Conservation (phyloP, 2,888 invertebrate genomes). For the Nephrotoma flavescens region DNA sequence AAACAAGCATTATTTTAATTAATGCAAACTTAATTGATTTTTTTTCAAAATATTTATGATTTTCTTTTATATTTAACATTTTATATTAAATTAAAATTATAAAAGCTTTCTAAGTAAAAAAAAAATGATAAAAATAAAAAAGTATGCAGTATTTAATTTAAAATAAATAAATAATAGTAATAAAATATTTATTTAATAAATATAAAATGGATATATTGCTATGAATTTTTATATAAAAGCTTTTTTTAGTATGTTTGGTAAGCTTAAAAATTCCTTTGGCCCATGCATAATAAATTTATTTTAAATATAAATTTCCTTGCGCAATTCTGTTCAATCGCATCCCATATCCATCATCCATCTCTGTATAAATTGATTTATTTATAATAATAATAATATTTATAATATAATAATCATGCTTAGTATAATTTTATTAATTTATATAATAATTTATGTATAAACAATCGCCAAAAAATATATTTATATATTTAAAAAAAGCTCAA, state of each 20-base stretch:
- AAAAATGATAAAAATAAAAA: not conserved
- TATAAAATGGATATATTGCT: not conserved
- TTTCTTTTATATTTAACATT: not conserved
- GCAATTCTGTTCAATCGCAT: not conserved
- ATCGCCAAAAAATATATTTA: not conserved
- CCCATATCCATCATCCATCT: not conserved
- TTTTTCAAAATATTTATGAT: not conserved
- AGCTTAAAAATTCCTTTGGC: not conserved
- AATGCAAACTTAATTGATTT: not conserved
- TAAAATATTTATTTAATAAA: not conserved
- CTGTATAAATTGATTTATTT: not conserved
- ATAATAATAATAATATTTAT: not conserved
- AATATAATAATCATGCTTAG: not conserved
- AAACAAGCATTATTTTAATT: not conserved
- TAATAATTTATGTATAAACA: not conserved
- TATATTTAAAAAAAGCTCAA: not conserved
- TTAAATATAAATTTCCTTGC: not conserved
- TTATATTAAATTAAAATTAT: not conserved
- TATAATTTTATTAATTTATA: not conserved
- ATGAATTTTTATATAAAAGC: not conserved
- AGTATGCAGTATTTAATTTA: not conserved
- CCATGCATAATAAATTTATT: not conserved
- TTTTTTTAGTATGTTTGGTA: not conserved
- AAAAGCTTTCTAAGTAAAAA: not conserved
- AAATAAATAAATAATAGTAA: not conserved